Conservation (phyloP, 1,140 invertebrate genomes). For the Myzus persicae region DNA sequence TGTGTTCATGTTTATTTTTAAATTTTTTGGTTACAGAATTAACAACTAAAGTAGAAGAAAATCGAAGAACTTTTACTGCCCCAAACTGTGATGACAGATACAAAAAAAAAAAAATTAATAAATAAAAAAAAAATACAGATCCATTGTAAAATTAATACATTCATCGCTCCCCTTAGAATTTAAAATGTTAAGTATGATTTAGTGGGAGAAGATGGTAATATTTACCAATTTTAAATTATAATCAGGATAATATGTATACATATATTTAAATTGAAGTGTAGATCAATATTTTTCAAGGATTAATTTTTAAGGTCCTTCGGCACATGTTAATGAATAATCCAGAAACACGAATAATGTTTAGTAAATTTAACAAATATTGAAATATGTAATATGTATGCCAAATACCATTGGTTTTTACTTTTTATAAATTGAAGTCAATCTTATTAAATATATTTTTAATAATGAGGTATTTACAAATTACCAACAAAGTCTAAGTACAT, state of each 20-base stretch:
- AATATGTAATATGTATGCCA: not conserved
- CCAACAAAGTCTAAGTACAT: too few species aligned
- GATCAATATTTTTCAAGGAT: not conserved
- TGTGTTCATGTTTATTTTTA: too few species aligned
- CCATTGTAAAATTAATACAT: too few species aligned
- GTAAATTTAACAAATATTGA: not conserved
- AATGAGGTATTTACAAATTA: not conserved
- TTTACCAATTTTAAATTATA: not conserved
- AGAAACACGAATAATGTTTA: not conserved
- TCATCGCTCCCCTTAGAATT: too few species aligned
- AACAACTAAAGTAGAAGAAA: too few species aligned
- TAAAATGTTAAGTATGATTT: not conserved
- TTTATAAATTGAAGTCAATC: too few species aligned
- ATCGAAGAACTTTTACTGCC: too few species aligned
- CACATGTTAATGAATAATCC: not conserved
- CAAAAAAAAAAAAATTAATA: too few species aligned
- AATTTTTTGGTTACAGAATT: too few species aligned
- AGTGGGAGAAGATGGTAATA: not conserved
- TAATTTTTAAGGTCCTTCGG: not conserved
- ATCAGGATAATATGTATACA: not conserved
- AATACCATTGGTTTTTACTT: not conserved
- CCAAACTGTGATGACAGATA: too few species aligned
- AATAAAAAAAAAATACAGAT: too few species aligned
- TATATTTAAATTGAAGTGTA: not conserved
- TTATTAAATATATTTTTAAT: not conserved